Evolutionary conservation across 1,140 invertebrate species (phyloP), one percentile per base, ranked within the genome.

Genomic region (Anastrepha obliqua): DNA sequence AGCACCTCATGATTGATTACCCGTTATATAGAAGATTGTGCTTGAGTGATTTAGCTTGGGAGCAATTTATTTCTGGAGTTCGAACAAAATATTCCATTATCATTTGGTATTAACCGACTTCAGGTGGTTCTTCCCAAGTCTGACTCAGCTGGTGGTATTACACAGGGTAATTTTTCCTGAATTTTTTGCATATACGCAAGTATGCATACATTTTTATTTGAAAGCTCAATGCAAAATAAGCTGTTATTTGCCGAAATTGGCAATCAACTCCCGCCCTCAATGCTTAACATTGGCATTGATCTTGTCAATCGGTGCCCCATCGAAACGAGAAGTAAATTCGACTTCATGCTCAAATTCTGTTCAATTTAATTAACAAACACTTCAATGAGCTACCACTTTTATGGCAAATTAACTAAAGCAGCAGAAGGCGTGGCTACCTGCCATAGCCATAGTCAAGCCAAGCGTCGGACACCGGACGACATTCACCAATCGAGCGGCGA

Each of bases 291-390:
- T 81, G 74, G 8, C 74, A 81, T 7, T 58, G 74, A 81, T 47
- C 74, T 81, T 81, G 47, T 55, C 17, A n/a, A 11, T 20, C 8
- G 2, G 47, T 55, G 11, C n/a, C 60, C n/a, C 4, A 62, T n/a
- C 74, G 47, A 78, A n/a, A 17, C 15, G 13, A 62, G 15, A 62
- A 62, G 4, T 13, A 62, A 62, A 62, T 4, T 17, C 4, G 55
- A 51, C n/a, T 8, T 29, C 67, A 44, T 9, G 13, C 39, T 29
- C n/a, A n/a, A 7, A 65, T 20, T 81, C 15, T 81, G 74, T 81
- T 55, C 20, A 81, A 20, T 81, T 81, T 81, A 81, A 81, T 81
- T 81, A 81, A 81, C 74, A 81, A 51, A 81, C 74, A 81, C 74
- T 81, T 55, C 20, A 81, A 81, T 55, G 74, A 81, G 74, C 55